Base-by-base conservation (phyloP, 2,888 invertebrate genomes). In the Margaritifera margaritifera region DNA sequence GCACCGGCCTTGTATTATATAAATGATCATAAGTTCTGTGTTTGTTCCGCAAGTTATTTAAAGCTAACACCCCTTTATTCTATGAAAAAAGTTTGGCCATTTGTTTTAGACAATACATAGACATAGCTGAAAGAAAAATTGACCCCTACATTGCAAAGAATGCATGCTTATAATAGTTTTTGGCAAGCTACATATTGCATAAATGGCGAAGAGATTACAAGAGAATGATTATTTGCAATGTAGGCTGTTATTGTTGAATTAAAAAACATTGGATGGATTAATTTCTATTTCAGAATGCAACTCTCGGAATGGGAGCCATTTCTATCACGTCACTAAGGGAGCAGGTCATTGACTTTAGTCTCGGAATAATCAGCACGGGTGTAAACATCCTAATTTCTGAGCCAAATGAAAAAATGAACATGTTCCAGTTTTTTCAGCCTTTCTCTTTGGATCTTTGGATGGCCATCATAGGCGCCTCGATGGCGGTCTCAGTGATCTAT, bases 391-490 rank as follows among this genome's bases (percentile, higher is more conserved):
- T 86, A 3, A 75, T 86, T 20, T 71, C 78, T 6, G 83, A 81
- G 69, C 86, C 86, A 0, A 65, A 78, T 5, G 83, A 82, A 57
- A 72, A 69, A 6, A 75, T 77, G 8, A 82, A 79, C 66, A 84
- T 87, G 31, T 86, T 87, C 66, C 87, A 87, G 71, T 85, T 86
- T 66, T 74, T 87, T 66, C 78, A 80, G 51, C 85, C 86, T 1
- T 86, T 86, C 67, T 83, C 86, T 0, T 66, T 83, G 15, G 76
- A 82, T 22, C 75, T 86, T n/a, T 86, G 86, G 86, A 77, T 86
- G 79, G 86, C 84, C 8, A 86, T 85, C 6, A 71, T 84, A 22
- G 85, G 84, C 11, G 76, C 80, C 0, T 82, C 83, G 3, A 72
- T 82, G 20, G 71, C 76, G 0, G 83, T 85, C 0, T 84, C 80